These are phyloP conservation scores for Carettochelys insculpta DNA, from an alignment of 2,113 vertebrate species.

Conservation along the genomic window DNA sequence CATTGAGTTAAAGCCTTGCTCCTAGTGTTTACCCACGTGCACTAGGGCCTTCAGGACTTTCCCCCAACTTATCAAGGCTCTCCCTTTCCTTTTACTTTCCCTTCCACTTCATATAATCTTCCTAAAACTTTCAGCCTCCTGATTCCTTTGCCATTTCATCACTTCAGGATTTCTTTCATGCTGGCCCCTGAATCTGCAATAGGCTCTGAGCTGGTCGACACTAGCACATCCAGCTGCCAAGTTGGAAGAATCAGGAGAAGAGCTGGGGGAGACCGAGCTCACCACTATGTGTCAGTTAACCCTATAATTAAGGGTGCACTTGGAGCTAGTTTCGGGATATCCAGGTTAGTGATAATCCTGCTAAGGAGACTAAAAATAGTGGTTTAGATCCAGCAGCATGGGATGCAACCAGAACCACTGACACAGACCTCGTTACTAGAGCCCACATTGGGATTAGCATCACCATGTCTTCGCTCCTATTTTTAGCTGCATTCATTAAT, in stretches of 20 bases:
- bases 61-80: fast-evolving
- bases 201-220: not conserved
- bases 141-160: not conserved
- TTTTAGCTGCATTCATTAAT: not conserved
- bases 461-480: not conserved
- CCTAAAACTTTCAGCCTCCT: not conserved
- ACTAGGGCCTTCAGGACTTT: not conserved
- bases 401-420: not conserved
- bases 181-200: not conserved
- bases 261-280: not conserved
- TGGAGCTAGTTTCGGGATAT: not conserved
- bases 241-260: not conserved
- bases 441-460: not conserved
- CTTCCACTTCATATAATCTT: not conserved
- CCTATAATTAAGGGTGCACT: not conserved
- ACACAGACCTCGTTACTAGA: no score
- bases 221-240: not conserved
- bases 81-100: not conserved
- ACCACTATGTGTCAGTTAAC: not conserved
- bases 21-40: constrained; percentile 8
- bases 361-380: not conserved
- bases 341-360: not conserved
- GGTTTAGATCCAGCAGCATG: not conserved
- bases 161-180: not conserved
- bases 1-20: not conserved